Evolutionary conservation across 1,140 invertebrate species (phyloP).

Genomic region (Leptopilina boulardi): DNA sequence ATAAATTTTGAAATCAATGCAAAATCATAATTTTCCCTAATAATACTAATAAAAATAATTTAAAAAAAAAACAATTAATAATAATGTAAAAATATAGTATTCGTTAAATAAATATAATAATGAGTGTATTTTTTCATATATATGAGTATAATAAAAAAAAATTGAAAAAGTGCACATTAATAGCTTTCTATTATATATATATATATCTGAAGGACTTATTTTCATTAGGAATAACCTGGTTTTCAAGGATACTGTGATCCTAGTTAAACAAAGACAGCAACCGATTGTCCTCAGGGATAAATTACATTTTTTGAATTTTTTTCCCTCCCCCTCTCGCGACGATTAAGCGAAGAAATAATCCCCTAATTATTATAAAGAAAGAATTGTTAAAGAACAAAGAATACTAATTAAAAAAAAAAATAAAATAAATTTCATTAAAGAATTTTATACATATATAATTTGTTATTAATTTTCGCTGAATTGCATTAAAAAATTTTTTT

Average conservation of each 20-base stretch:
- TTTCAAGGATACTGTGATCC: not conserved
- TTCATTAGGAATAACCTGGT: not conserved
- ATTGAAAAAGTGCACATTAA: not conserved
- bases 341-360: not conserved
- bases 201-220: not conserved
- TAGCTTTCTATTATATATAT: not conserved
- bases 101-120: not conserved
- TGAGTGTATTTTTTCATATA: not conserved
- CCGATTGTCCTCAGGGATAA: not conserved
- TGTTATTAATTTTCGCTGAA: no score
- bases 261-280: conserved; percentile 9
- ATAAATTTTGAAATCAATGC: no score
- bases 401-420: no score
- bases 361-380: no score
- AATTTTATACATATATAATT: no score
- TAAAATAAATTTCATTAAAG: no score
- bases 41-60: not conserved
- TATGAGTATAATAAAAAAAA: not conserved
- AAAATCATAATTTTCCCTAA: no score
- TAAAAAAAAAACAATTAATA: not conserved
- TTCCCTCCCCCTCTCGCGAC: not conserved
- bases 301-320: not conserved
- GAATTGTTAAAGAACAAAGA: not conserved
- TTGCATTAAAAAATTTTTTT: no score
- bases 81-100: not conserved